Evolutionary conservation across 2,888 invertebrate genomes (phyloP).

Genomic region (Patella caerulea): DNA sequence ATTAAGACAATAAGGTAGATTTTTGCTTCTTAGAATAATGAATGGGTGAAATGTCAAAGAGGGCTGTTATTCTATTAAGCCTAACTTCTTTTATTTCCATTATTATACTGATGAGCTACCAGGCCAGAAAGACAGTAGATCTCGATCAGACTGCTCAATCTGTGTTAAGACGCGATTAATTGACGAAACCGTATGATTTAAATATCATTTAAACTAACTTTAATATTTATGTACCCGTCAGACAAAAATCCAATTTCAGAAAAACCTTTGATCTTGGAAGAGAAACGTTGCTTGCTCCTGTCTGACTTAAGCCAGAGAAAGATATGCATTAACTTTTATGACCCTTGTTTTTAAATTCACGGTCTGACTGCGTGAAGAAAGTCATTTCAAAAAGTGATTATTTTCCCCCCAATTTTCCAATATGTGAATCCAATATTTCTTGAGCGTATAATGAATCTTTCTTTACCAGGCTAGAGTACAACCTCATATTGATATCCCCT

Average conservation of each 20-base stretch:
- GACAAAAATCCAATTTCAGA: slow-evolving; percentile 9
- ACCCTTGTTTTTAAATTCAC: slow-evolving; percentile 5
- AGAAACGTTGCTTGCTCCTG: not conserved
- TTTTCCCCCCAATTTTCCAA: slow-evolving; percentile 8
- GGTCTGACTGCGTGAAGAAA: slow-evolving; percentile 9
- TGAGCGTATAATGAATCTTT: slow-evolving; percentile 9
- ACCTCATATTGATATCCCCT: slow-evolving; percentile 7
- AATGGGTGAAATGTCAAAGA: no score
- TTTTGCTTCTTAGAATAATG: no score
- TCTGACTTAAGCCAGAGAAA: not conserved
- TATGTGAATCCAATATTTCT: slow-evolving; percentile 10
- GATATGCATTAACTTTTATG: slow-evolving; percentile 13
- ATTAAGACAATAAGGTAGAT: no score
- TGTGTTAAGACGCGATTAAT: not conserved
- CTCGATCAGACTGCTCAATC: not conserved
- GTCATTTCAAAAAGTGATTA: slow-evolving; percentile 10
- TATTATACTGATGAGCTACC: no score
- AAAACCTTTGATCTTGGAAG: slow-evolving; percentile 6
- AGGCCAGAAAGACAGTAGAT: not conserved
- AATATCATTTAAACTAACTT: slow-evolving; percentile 9
- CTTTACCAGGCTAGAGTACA: not conserved
- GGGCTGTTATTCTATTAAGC: no score
- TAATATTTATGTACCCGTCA: slow-evolving; percentile 9
- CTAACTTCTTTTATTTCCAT: no score
- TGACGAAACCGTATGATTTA: slow-evolving; percentile 6